These are phyloP conservation scores for Deilephila elpenor DNA, from an alignment of 2,888 invertebrate genomes.

Conservation along the genomic window DNA sequence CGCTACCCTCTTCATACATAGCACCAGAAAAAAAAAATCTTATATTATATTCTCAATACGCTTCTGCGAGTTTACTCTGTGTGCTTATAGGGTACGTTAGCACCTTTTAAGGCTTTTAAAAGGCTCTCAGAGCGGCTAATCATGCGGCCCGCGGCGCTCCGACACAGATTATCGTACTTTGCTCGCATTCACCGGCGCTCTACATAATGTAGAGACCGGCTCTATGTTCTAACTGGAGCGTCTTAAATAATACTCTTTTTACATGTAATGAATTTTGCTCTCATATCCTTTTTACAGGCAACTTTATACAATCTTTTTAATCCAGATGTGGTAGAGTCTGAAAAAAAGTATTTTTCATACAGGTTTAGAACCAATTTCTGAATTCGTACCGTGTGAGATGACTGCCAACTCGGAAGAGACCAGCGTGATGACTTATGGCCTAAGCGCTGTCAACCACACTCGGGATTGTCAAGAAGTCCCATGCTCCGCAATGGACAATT, in stretches of 20 bases:
- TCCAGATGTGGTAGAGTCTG: not conserved
- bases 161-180: conserved; percentile 55
- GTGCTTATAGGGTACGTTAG: conserved; percentile 43
- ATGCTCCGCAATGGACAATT: no score
- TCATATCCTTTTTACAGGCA: not conserved
- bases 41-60: not conserved
- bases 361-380: not conserved
- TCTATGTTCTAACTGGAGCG: conserved; percentile 13
- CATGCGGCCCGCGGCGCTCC: conserved; percentile 56
- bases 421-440: no score
- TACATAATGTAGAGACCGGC: conserved; percentile 18
- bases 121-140: conserved; percentile 68
- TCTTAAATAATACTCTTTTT: not conserved
- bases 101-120: conserved; percentile 70
- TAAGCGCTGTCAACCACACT: no score
- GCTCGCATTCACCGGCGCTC: conserved; percentile 11
- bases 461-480: no score
- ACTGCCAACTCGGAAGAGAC: no score
- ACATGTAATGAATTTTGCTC: not conserved
- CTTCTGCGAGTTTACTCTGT: conserved; percentile 37
- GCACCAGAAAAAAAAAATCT: no score
- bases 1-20: no score
- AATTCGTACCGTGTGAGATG: no score
- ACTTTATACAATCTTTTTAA: not conserved
- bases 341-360: not conserved